These are phyloP conservation scores for Jaculus jaculus DNA, from an alignment of 2,113 vertebrate genomes.

Conservation along the genomic window DNA sequence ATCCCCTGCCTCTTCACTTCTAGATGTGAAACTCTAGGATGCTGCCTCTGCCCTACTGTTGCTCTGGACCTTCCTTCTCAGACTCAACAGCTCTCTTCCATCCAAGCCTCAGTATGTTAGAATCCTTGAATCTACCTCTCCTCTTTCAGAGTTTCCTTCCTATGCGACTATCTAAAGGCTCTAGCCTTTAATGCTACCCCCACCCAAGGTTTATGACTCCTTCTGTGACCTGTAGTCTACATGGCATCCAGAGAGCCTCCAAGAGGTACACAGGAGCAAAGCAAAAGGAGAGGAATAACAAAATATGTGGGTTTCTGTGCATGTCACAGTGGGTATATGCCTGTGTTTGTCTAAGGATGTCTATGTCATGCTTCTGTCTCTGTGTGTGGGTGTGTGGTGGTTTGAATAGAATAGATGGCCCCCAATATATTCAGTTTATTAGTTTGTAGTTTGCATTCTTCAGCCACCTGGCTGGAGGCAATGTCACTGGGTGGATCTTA, in stretches of 20 bases:
- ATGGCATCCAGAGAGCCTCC: background rate
- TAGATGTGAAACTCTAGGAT: no score
- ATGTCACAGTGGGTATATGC: background rate
- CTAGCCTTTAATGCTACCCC: no score
- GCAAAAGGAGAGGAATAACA: no score
- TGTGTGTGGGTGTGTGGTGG: background rate
- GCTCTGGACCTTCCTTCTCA: no score
- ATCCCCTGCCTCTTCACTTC: background rate
- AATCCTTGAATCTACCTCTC: background rate
- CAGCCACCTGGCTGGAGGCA: no score
- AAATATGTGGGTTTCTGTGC: background rate
- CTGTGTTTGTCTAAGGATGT: no score
- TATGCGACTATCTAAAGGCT: background rate
- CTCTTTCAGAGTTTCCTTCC: background rate
- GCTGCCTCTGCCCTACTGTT: no score
- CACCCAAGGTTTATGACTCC: background rate
- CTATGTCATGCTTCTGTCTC: background rate
- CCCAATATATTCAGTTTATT: no score
- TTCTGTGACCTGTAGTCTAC: background rate
- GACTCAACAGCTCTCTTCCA: no score
- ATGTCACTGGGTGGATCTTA: no score
- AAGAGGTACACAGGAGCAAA: background rate
- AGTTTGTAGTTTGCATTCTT: no score
- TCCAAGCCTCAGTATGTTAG: fast-evolving
- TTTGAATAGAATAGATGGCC: no score